Evolutionary conservation across 2,797 vertebrate genomes (phyloP).

Genomic region (Spondyliosoma cantharus): DNA sequence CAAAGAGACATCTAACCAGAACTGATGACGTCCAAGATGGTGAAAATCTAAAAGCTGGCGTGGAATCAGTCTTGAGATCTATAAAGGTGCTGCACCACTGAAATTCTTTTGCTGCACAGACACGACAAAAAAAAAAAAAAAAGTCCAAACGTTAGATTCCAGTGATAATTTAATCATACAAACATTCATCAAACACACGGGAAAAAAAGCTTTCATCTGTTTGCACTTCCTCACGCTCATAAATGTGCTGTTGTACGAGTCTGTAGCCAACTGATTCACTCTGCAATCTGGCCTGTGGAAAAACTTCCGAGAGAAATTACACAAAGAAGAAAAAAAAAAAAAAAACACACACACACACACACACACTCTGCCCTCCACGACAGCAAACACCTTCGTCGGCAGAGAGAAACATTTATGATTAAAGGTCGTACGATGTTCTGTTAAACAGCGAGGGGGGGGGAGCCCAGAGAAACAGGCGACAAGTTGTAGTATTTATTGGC

Average conservation of each 20-base stretch:
- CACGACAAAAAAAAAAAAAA: constrained; percentile 41
- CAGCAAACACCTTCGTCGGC: constrained; percentile 58
- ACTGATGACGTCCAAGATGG: fast-evolving
- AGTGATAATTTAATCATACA: constrained; percentile 99
- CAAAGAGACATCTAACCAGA: background rate
- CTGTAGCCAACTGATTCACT: constrained; percentile 84
- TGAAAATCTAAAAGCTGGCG: background rate
- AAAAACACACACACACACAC: too few relatives aligned
- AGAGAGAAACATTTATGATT: constrained; percentile 21
- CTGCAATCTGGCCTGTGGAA: constrained; percentile 80
- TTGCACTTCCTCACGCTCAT: constrained; percentile 79
- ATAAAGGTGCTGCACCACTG: too few relatives aligned
- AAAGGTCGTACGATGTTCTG: constrained; percentile 11
- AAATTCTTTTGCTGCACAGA: constrained; percentile 65
- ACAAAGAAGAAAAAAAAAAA: constrained; percentile 60
- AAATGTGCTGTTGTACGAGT: constrained; percentile 83
- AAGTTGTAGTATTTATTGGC: constrained; percentile 25
- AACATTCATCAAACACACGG: constrained; percentile 94
- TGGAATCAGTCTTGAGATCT: constrained; percentile 7
- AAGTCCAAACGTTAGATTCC: constrained; percentile 62
- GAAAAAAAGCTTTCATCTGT: constrained; percentile 88
- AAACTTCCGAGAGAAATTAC: constrained; percentile 50
- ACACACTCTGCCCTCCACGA: constrained; percentile 74
- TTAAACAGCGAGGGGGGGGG: constrained; percentile 18
- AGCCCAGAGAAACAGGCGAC: constrained; percentile 1